phyloP scores from a whole-genome alignment of 2,113 vertebrate species.

The Xiphias gladius region DNA sequence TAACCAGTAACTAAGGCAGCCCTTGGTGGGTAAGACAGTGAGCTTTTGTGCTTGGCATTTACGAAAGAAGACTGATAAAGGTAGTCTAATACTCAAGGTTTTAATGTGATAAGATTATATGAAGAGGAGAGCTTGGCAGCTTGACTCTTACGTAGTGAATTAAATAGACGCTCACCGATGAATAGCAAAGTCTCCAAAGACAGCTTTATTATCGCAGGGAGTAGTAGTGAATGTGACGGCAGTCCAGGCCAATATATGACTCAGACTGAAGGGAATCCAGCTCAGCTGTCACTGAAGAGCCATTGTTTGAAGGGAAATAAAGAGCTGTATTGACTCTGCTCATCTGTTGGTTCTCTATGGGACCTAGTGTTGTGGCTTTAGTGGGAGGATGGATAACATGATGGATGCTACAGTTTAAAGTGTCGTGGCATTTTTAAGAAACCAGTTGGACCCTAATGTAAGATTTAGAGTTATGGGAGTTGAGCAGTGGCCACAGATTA shows the following conservation, averaged over 20 bases:
- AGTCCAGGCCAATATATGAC: conserved; percentile 66
- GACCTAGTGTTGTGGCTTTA: conserved; percentile 50
- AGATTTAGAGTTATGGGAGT: not conserved
- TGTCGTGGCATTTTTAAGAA: conserved; percentile 22
- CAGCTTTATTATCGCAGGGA: conserved; percentile 54
- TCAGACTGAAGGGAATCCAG: conserved; percentile 73
- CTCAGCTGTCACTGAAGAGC: conserved; percentile 72
- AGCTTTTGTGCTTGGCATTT: conserved; percentile 48
- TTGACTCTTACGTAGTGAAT: conserved; percentile 54
- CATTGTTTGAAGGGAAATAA: conserved; percentile 78
- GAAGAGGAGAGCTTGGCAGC: conserved; percentile 42
- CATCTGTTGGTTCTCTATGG: conserved; percentile 60
- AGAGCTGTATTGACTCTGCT: conserved; percentile 71
- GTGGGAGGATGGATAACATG: conserved; percentile 64
- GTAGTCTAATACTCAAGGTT: conserved; percentile 34
- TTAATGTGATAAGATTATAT: conserved; percentile 55
- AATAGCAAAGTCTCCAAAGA: conserved; percentile 44
- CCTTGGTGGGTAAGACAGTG: conserved; percentile 8
- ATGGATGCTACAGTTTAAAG: conserved; percentile 30
- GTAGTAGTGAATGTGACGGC: conserved; percentile 42
- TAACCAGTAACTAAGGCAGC: conserved; percentile 3
- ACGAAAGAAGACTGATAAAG: conserved; percentile 45
- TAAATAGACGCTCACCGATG: conserved; percentile 36
- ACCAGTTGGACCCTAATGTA: conserved; percentile 1
- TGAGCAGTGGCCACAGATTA: not conserved